Conservation (phyloP, 2,888 invertebrate genomes). For the Terebella lapidaria region DNA sequence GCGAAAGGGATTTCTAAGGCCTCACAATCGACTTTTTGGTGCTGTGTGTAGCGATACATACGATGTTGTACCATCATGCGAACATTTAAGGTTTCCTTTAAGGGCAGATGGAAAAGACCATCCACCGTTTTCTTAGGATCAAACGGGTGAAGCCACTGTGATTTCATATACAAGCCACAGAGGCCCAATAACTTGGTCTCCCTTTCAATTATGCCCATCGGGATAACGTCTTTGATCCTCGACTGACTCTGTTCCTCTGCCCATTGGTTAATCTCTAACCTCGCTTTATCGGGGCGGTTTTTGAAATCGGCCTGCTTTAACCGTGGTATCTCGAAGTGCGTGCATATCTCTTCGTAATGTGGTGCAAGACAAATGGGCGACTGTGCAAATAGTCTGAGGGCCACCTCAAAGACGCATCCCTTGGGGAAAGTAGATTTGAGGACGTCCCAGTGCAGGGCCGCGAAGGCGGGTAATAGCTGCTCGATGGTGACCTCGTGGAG, state of each 20-base stretch:
- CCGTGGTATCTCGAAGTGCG: conserved; percentile 22
- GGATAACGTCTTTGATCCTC: conserved; percentile 25
- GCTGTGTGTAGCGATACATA: conserved; percentile 15
- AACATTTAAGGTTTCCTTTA: conserved; percentile 25
- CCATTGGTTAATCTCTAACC: conserved; percentile 30
- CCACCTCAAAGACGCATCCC: conserved; percentile 24
- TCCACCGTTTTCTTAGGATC: conserved; percentile 23
- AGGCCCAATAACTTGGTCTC: conserved; percentile 24
- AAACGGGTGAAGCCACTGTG: conserved; percentile 25
- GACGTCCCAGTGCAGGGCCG: conserved; percentile 29
- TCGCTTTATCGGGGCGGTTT: conserved; percentile 24
- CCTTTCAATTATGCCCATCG: conserved; percentile 24
- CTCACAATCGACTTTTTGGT: conserved; percentile 24
- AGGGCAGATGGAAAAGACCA: conserved; percentile 19
- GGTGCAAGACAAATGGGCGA: conserved; percentile 16
- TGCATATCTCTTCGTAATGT: conserved; percentile 23
- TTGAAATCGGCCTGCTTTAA: conserved; percentile 23
- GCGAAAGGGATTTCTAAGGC: conserved; percentile 26
- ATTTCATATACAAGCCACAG: conserved; percentile 23
- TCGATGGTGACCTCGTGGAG: conserved; percentile 23
- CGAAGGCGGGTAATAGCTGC: conserved; percentile 27
- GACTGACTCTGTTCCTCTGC: conserved; percentile 25
- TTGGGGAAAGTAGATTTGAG: conserved; percentile 23
- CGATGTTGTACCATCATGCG: conserved; percentile 26
- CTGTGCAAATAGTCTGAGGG: conserved; percentile 25